Evolutionary conservation across 2,113 vertebrate genomes (phyloP).

Genomic region (Neodon shergylaensis): DNA sequence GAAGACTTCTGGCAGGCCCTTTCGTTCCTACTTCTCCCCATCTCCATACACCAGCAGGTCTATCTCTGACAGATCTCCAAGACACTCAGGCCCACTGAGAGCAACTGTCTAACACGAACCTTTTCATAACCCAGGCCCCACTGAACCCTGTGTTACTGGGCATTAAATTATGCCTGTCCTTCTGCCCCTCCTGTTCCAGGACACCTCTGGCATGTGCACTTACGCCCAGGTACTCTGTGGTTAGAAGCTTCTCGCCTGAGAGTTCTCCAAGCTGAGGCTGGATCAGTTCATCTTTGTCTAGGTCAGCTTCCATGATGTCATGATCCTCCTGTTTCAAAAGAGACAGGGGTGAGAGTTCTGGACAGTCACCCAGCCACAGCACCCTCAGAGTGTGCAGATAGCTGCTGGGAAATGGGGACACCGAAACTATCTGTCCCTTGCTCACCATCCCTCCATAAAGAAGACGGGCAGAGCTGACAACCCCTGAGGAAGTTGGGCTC

Average conservation of each 20-base stretch:
- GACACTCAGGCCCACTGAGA: neutral
- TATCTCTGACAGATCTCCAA: neutral
- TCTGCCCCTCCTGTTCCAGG: neutral
- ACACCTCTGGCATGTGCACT: constrained; percentile 64
- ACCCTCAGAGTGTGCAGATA: neutral
- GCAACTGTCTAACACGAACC: neutral
- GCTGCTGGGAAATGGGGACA: neutral
- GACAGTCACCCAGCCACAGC: accelerated
- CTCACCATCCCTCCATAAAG: neutral
- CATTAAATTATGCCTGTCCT: neutral
- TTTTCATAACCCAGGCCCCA: neutral
- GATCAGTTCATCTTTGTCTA: constrained; percentile 94
- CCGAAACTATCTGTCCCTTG: neutral
- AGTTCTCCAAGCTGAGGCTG: constrained; percentile 93
- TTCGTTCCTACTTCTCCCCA: too few relatives aligned
- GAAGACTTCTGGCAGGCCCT: neutral
- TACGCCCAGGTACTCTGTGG: constrained; percentile 96
- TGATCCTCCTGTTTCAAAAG: constrained; percentile 86
- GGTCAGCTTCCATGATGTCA: constrained; percentile 91
- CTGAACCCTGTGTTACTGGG: neutral
- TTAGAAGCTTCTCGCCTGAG: constrained; percentile 94
- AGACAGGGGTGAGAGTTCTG: neutral
- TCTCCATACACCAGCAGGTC: neutral
- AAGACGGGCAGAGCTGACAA: neutral
- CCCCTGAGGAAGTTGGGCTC: too few relatives aligned